Base-by-base conservation (phyloP, 2,113 vertebrate genomes). In the Carassius gibelio region DNA sequence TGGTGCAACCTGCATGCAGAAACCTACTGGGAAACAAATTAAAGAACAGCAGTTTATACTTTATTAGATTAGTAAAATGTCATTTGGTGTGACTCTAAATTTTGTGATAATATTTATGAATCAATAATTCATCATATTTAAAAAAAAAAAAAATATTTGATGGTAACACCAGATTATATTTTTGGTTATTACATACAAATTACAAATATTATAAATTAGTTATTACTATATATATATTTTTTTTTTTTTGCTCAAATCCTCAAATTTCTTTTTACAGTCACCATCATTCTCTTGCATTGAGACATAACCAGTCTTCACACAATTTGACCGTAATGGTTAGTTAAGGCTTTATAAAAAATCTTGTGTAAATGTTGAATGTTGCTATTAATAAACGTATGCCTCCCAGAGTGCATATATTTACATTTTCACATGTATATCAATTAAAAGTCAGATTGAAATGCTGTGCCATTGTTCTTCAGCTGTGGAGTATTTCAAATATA, bases 201-300 rank as follows among this genome's bases (percentile, higher is more conserved):
- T 26, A 26, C 26, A 26, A 26, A 26, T 26, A 26, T 26, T 26
- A 26, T 26, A 26, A 26, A 26, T 26, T 26, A 26, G 26, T 26
- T 26, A 26, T 26, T 26, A 26, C 26, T 26, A 26, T 26, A 26
- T 26, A 26, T 26, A 26, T 26, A 26, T 30, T 30, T 30, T 30
- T 30, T 30, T 30, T 30, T 30, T 30, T 30, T 30, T 30, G 30
- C 30, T 30, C 30, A 30, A 30, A 30, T 2, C 30, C 30, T n/a
- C n/a, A n/a, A n/a, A n/a, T 38, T 59, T 78, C 50, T 61, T 78
- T 78, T 45, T 76, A 6, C 26, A 45, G n/a, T 45, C 45, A n/a
- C 19, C 66, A 36, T 69, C 15, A 9, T 36, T 69, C 66, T 72
- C 69, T 72, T 48, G 21, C 38, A 3, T n/a, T 23, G 38, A 74